These are phyloP conservation scores for Sitophilus oryzae DNA, from an alignment of 1,140 invertebrate species.

Conservation along the genomic window DNA sequence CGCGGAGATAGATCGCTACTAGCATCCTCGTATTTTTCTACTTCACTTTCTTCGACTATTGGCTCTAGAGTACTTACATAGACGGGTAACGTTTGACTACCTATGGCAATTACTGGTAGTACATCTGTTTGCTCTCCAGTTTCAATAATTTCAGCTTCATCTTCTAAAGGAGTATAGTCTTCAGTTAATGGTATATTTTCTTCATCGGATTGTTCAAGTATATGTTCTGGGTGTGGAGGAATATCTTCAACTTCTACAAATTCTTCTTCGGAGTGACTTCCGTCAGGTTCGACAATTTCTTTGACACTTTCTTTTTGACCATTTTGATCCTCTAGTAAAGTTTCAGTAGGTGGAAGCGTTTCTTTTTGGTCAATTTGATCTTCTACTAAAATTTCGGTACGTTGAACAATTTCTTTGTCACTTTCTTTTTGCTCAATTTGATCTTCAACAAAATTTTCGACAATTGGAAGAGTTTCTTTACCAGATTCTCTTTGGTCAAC, in stretches of 20 bases:
- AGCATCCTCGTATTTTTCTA: not conserved
- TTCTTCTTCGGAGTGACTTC: conserved; percentile 2
- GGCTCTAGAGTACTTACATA: no score
- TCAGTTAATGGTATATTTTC: not conserved
- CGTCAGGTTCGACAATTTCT: not conserved
- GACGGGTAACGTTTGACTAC: no score
- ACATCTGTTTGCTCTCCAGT: not conserved
- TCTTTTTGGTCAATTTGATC: no score
- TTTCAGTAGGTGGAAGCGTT: no score
- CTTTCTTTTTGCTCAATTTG: no score
- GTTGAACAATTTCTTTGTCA: no score
- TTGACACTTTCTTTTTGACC: conserved; percentile 3
- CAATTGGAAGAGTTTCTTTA: not conserved
- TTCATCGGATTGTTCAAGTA: no score
- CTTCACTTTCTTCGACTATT: not conserved
- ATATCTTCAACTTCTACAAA: not conserved
- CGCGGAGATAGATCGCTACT: not conserved
- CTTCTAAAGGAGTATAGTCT: not conserved
- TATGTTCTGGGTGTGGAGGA: no score
- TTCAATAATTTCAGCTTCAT: not conserved
- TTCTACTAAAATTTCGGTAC: no score
- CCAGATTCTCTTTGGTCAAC: not conserved
- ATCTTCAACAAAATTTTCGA: no score
- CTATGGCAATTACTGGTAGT: not conserved
- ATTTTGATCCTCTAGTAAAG: no score